Percentiles rank a stretch among this genome's conserved stretches.
Evolutionary conservation across 92 coral and sea anemone genomes (phyloP).

Genomic region (Paragorgia papillata): DNA sequence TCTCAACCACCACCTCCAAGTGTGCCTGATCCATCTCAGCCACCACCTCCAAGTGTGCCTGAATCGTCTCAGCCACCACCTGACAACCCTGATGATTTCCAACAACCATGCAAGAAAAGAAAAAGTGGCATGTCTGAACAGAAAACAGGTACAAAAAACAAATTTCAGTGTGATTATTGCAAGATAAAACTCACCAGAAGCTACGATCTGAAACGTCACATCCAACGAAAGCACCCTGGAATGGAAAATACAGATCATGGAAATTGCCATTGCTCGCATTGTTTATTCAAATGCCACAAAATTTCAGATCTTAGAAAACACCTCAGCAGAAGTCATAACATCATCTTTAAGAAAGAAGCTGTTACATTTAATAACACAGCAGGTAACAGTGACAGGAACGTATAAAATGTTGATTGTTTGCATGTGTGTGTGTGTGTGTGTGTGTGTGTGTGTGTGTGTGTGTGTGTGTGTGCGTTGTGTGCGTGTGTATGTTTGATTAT

Average conservation of each 20-base stretch:
- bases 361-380: neutral
- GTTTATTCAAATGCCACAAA: constrained; percentile 36
- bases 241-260: constrained; percentile 5
- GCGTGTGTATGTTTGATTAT: too few species aligned
- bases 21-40: too few species aligned
- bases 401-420: neutral
- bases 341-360: neutral
- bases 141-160: neutral
- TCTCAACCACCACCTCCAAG: too few species aligned
- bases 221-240: neutral
- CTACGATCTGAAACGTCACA: constrained; percentile 6
- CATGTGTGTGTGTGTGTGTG: too few species aligned
- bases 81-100: neutral
- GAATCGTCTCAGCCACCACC: neutral
- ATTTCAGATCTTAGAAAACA: constrained; percentile 1
- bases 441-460: too few species aligned
- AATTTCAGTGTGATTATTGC: neutral
- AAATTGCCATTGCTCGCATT: constrained; percentile 10
- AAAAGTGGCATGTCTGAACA: neutral
- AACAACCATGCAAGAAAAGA: neutral
- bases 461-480: too few species aligned
- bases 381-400: neutral
- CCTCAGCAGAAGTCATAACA: neutral
- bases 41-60: too few species aligned
- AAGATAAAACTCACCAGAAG: neutral